Evolutionary conservation across 2,113 vertebrate genomes (phyloP).

Genomic region (Hylia prasina): DNA sequence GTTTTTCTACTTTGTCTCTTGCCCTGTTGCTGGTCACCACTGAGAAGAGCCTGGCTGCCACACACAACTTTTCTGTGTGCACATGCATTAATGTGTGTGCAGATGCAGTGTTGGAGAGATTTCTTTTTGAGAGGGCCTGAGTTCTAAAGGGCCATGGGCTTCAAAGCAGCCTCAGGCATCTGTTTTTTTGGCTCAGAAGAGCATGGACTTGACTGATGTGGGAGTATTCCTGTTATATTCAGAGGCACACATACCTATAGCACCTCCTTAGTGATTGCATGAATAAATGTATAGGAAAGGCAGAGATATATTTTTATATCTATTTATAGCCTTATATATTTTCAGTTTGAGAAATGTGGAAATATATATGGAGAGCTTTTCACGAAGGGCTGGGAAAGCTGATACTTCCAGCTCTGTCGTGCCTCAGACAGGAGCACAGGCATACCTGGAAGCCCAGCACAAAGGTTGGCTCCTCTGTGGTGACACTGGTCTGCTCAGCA

Average conservation of each 20-base stretch:
- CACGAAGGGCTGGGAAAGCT: accelerated
- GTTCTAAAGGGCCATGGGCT: neutral
- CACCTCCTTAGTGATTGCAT: neutral
- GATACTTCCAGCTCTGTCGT: accelerated
- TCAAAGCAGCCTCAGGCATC: neutral
- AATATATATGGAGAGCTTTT: neutral
- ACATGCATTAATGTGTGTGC: too few species aligned
- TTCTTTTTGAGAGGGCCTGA: neutral
- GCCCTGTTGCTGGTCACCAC: neutral
- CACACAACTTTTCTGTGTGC: accelerated
- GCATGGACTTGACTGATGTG: neutral
- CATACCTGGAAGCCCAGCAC: neutral
- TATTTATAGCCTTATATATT: neutral
- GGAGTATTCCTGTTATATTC: neutral
- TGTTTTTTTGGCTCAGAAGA: neutral
- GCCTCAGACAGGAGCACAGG: neutral
- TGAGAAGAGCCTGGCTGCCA: neutral
- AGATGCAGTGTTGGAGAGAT: neutral
- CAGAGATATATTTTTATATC: neutral
- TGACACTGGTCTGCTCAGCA: neutral
- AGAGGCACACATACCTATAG: accelerated
- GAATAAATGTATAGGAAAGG: neutral
- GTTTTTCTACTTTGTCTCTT: neutral
- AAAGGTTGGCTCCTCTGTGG: neutral
- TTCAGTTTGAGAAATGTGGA: neutral